Evolutionary conservation across 2,888 invertebrate species (phyloP), one percentile per base, ranked within the genome.

Genomic region (Dichetophora obliterata): DNA sequence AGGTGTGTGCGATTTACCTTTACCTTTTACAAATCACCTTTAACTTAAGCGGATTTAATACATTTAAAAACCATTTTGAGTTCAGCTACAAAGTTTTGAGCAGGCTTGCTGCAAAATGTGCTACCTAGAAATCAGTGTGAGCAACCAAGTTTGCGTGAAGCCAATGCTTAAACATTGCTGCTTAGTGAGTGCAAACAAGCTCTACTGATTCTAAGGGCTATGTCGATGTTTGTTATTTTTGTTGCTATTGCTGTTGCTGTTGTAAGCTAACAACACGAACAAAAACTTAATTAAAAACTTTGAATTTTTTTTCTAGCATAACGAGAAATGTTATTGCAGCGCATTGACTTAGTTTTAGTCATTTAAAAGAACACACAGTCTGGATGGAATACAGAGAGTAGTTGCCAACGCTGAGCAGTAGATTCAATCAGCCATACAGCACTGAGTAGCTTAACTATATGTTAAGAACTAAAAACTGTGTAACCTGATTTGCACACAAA

Each of bases 221-320:
- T 63, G 37, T 16, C 16, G 59, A 76, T 61, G 34, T 74, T 75
- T 80, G 27, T 61, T n/a, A n/a, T n/a, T n/a, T n/a, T n/a, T n/a
- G n/a, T n/a, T n/a, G n/a, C n/a, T n/a, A n/a, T n/a, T n/a, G n/a
- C n/a, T 78, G 78, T 74, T 78, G 78, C 75, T 77, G 79, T 78
- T 78, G 52, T 78, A 78, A 76, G 68, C 72, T 80, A 80, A 80
- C 80, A 82, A 83, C 83, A 82, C 81, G 83, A 79, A 83, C 82
- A 82, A 82, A 84, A 84, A 84, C 83, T 83, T 84, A 84, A 84
- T 84, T 84, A 84, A 84, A 84, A 84, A 84, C 82, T 84, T 84
- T 83, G 79, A 78, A 82, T 81, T 80, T 79, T n/a, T 78, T 80
- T 80, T 79, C 80, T 77, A 78, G 80, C 80, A 79, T 71, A 71